Percentiles rank a stretch among this genome's conserved stretches.
These are phyloP conservation scores for Hypotaenidia okinawae DNA, from an alignment of 2,797 vertebrate species.

Conservation along the genomic window DNA sequence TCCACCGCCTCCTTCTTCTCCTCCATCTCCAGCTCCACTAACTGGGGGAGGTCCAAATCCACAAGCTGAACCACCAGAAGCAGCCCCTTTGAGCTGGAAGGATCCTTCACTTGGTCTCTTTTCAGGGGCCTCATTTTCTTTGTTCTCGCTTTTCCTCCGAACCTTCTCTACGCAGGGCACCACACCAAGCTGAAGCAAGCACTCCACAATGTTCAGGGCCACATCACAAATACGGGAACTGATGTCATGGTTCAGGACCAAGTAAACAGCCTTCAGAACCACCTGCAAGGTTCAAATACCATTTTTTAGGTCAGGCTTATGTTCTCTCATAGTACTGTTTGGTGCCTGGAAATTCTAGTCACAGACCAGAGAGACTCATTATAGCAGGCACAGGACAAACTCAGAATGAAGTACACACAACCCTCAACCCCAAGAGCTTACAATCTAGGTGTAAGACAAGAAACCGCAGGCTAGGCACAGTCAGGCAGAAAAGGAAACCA, in stretches of 20 bases:
- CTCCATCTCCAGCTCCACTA: constrained; percentile 80
- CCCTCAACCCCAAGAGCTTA: not conserved
- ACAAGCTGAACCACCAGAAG: constrained; percentile 79
- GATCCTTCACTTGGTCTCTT: constrained; percentile 86
- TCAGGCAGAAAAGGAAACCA: constrained; percentile 47
- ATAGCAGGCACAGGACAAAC: not conserved
- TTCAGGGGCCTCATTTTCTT: constrained; percentile 87
- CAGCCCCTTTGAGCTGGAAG: constrained; percentile 81
- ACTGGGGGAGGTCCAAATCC: constrained; percentile 77
- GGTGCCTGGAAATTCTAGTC: not conserved
- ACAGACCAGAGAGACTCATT: not conserved
- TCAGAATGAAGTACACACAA: not conserved
- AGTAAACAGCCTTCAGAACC: constrained; percentile 91
- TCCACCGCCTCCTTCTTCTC: constrained; percentile 81
- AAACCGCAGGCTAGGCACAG: not conserved
- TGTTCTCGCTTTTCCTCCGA: constrained; percentile 90
- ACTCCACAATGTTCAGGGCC: constrained; percentile 95
- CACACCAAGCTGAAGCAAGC: constrained; percentile 93
- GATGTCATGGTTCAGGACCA: constrained; percentile 95
- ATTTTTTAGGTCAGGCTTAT: not conserved
- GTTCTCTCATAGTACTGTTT: not conserved
- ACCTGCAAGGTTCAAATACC: constrained; percentile 79
- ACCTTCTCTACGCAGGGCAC: constrained; percentile 91
- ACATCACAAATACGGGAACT: constrained; percentile 97
- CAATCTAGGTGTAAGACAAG: not conserved